Conservation (phyloP, 92 coral and sea anemone species). For the Zoanthus sociatus region DNA sequence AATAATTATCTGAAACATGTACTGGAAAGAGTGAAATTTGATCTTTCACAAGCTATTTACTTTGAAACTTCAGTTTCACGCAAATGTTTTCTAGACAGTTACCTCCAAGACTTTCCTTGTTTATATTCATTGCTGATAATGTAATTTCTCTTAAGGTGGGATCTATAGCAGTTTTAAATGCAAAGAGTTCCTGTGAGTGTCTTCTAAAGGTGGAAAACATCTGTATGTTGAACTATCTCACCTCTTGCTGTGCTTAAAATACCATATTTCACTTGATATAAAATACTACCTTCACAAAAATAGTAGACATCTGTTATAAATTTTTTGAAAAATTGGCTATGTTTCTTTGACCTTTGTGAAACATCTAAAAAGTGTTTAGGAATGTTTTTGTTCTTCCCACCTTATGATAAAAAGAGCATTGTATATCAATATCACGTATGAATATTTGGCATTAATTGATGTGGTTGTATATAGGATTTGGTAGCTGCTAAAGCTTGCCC, state of each 20-base stretch:
- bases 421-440: too few relatives aligned
- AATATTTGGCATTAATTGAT: too few relatives aligned
- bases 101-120: constrained; percentile 18
- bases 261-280: not conserved
- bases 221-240: not conserved
- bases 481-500: too few relatives aligned
- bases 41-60: constrained; percentile 3
- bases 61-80: not conserved
- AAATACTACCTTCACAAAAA: not conserved
- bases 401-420: too few relatives aligned
- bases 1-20: not conserved
- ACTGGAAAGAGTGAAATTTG: constrained; percentile 29
- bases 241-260: constrained; percentile 21
- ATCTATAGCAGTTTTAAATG: not conserved
- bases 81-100: constrained; percentile 31
- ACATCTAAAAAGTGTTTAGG: not conserved
- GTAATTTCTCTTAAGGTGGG: not conserved
- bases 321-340: not conserved
- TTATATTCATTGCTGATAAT: not conserved
- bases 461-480: too few relatives aligned
- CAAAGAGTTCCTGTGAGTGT: not conserved
- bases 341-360: not conserved
- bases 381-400: not conserved
- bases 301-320: not conserved
- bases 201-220: constrained; percentile 24